Evolutionary conservation across 92 coral and sea anemone genomes (phyloP), one percentile per base, ranked within the genome.

Genomic region (Zoanthus sociatus): DNA sequence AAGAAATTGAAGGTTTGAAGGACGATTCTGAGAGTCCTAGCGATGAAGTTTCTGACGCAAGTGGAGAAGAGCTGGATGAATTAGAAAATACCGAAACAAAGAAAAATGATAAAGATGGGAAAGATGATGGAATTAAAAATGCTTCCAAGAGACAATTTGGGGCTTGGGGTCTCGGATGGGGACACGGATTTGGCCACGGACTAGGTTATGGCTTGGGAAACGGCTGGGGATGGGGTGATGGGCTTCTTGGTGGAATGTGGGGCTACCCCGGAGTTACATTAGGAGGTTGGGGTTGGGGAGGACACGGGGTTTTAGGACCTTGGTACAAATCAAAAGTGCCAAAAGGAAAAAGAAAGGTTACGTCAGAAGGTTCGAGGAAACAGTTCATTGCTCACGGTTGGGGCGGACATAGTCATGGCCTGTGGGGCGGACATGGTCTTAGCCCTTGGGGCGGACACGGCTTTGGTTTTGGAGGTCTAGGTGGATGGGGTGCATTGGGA

Each of bases 141-240:
- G 89, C 73, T 33, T 76, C 92, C 11, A 89, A 89, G 86, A 89
- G 87, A 77, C 85, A 83, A 17, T 90, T 86, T 78, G 88, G 79
- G 17, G 45, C 50, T 45, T 42, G 74, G 7, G 88, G 88, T 46
- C 68, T 89, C 68, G 98, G 95, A 32, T 76, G 71, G 78, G 95
- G 92, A n/a, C 86, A 88, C 76, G 97, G 95, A 6, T 90, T 90
- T 87, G 94, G 92, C 56, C 33, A 85, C 12, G 92, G 84, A 26
- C 46, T 56, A 15, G 98, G 97, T 18, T 91, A 86, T 18, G 90
- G 94, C 69, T 16, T 14, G 9, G 78, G 72, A 7, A 6, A 64
- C 72, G 89, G 91, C 17, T 81, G 82, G 64, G 92, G 95, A 13
- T 86, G 79, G 46, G 94, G 91, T 13, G 94, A 87, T 79, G 86